Evolutionary conservation across 2,797 vertebrate species (phyloP).

Genomic region (Catamblyrhynchus diadema): DNA sequence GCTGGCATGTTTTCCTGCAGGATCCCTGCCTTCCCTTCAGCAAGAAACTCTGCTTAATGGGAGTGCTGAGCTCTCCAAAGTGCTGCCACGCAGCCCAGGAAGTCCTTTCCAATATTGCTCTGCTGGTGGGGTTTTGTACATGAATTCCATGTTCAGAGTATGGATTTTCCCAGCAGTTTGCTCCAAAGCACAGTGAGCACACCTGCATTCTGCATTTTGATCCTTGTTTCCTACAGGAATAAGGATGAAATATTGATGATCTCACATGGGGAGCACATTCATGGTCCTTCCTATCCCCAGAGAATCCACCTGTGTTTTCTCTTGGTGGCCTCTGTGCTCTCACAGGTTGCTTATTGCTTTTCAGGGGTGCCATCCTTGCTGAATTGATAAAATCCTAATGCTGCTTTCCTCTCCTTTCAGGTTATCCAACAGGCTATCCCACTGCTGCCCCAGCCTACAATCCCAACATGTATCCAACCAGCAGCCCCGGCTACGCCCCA

Average conservation of each 20-base stretch:
- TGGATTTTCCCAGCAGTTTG: background rate
- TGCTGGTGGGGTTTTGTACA: background rate
- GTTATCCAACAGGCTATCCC: constrained; percentile 94
- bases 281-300: fast-evolving
- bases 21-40: background rate
- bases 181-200: background rate
- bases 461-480: constrained; percentile 94
- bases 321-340: background rate
- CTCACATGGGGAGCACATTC: fast-evolving
- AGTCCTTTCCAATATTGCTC: background rate
- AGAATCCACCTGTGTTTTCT: background rate
- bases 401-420: constrained; percentile 69
- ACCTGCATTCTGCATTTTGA: background rate
- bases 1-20: background rate
- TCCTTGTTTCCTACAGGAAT: background rate
- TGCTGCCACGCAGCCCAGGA: background rate
- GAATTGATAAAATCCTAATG: background rate
- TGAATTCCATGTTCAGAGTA: fast-evolving
- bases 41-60: background rate
- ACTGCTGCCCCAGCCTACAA: constrained; percentile 93
- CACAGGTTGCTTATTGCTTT: background rate
- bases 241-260: background rate
- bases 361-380: background rate
- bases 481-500: constrained; percentile 95
- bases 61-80: background rate